Base-by-base conservation (phyloP, 1,140 invertebrate species). In the Chrysomallon squamiferum region DNA sequence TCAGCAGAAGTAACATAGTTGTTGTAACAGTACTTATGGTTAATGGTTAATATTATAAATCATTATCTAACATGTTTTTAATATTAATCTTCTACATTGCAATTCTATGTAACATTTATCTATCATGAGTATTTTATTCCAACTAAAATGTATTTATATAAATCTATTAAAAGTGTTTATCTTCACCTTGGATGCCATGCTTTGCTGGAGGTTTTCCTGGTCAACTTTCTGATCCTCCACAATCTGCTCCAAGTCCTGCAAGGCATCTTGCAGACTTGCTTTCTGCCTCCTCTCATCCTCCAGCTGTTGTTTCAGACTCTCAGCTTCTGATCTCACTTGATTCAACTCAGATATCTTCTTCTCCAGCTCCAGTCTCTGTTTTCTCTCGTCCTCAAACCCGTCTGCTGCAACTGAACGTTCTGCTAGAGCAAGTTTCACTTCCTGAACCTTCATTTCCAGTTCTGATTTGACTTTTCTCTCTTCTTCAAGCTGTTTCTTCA, bases 171-270 rank as follows among this genome's bases (percentile, higher is more conserved):
- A n/a, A n/a, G n/a, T n/a, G n/a, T n/a, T n/a, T n/a, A n/a, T n/a
- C n/a, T n/a, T n/a, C n/a, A 81, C 79, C 75, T 81, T 81, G 29
- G 49, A 57, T 49, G 58, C 68, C 30, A 78, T 61, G 27, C 58
- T 75, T 25, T 75, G 68, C 38, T 76, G 71, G 43, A 78, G 62
- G 47, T 70, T 74, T 15, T 81, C 79, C 64, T 73, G 72, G 47
- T 81, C 79, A 9, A 62, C 62, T 62, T 66, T 75, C 60, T 75
- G 74, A 49, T 76, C 74, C 15, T 81, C 79, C n/a, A 75, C 52
- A 20, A 73, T 58, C 32, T 78, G 75, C 52, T 77, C 75, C 43
- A 77, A 45, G n/a, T 79, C 77, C 30, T 65, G 71, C 20, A 77
- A 49, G 4, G 59, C 71, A 7, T 61, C 29, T 30, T 78, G 72